Evolutionary conservation across 2,888 invertebrate species (phyloP).

Genomic region (Apomyelois bistriatella): DNA sequence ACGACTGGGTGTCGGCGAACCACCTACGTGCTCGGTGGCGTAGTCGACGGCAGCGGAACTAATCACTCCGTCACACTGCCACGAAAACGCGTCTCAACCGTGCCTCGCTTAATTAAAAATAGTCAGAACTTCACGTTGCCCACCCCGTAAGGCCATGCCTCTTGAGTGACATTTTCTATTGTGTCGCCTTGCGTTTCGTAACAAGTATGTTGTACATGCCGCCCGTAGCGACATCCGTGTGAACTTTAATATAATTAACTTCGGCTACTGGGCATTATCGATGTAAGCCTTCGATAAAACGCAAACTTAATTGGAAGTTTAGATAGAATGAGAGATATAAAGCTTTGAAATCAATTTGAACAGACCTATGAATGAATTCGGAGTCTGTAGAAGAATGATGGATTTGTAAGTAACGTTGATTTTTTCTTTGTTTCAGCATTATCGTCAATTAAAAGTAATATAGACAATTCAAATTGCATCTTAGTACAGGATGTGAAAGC

Average conservation of each 20-base stretch:
- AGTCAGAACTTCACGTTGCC: constrained; percentile 67
- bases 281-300: constrained; percentile 55
- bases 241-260: constrained; percentile 59
- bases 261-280: constrained; percentile 58
- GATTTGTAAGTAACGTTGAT: not conserved
- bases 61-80: constrained; percentile 69
- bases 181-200: constrained; percentile 45
- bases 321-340: constrained; percentile 48
- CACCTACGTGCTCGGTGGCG: constrained; percentile 63
- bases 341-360: constrained; percentile 31
- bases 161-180: constrained; percentile 59
- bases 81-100: constrained; percentile 60
- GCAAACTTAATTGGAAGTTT: constrained; percentile 58
- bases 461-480: constrained; percentile 93
- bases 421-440: constrained; percentile 84
- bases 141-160: constrained; percentile 44
- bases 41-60: constrained; percentile 59
- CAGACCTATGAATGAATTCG: constrained; percentile 9
- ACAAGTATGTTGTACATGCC: constrained; percentile 35
- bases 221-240: constrained; percentile 44
- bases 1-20: constrained; percentile 62
- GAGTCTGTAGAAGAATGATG: not conserved
- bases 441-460: constrained; percentile 93
- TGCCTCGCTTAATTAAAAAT: constrained; percentile 73
- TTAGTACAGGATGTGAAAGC: constrained; percentile 93